A percentile compares a stretch with the other conserved stretches of the same genome.
Conservation (phyloP, 2,797 vertebrate species). For the Anisognathus igniventris region DNA sequence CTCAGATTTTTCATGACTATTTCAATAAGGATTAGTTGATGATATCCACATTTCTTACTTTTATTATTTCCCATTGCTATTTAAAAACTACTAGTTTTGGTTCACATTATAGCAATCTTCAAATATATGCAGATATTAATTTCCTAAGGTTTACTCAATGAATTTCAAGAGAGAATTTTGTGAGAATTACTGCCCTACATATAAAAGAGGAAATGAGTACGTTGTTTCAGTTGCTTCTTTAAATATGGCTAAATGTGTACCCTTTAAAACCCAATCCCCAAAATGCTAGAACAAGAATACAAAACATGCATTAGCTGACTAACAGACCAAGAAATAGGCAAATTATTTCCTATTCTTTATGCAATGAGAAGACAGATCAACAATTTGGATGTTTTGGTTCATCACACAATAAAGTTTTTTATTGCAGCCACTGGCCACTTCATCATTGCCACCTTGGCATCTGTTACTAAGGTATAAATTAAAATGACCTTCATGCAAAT, state of each 20-base stretch:
- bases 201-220: neutral
- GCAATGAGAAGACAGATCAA: neutral
- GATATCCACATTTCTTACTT: neutral
- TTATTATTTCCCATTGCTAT: neutral
- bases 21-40: neutral
- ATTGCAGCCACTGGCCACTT: neutral
- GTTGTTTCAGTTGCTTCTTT: neutral
- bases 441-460: neutral
- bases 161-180: neutral
- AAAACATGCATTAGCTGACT: neutral
- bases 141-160: neutral
- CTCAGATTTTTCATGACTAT: neutral
- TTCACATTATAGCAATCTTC: neutral
- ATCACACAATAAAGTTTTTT: neutral
- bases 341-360: conserved; percentile 4
- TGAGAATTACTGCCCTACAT: neutral
- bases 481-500: neutral
- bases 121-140: neutral
- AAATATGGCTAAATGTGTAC: neutral
- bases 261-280: neutral
- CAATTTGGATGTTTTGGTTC: neutral
- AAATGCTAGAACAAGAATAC: neutral
- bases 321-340: neutral
- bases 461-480: neutral
- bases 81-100: accelerated